Evolutionary conservation across 2,113 vertebrate species (phyloP).

Genomic region (Scomber scombrus): DNA sequence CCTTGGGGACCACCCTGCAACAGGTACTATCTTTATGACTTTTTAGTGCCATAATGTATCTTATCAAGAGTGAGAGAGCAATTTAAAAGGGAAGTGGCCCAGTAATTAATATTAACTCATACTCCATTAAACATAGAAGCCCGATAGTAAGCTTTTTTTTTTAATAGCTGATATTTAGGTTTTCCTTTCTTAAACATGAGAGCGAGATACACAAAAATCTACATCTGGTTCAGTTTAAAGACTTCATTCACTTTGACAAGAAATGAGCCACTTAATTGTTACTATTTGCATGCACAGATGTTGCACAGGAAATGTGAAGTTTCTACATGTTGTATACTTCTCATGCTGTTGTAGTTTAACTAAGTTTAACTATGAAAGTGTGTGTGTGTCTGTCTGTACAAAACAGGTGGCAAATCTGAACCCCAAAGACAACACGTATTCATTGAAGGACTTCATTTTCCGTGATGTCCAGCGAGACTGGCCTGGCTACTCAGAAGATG

Average conservation of each 20-base stretch:
- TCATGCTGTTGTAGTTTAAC: constrained; percentile 2
- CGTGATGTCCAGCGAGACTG: constrained; percentile 93
- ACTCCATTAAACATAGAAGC: not conserved
- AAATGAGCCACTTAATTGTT: constrained; percentile 27
- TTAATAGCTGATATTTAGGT: not conserved
- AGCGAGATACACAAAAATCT: constrained; percentile 20
- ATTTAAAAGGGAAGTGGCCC: not conserved
- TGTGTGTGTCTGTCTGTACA: constrained; percentile 6
- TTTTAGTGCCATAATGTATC: not conserved
- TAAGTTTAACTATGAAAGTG: constrained; percentile 25
- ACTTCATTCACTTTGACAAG: constrained; percentile 40
- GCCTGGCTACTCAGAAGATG: constrained; percentile 92
- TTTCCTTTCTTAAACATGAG: not conserved
- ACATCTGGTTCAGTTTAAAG: constrained; percentile 20
- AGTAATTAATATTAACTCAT: not conserved
- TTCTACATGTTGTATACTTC: constrained; percentile 30
- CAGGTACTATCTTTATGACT: constrained; percentile 69
- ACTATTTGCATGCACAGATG: constrained; percentile 70
- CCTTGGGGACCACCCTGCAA: constrained; percentile 81
- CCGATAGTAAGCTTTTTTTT: not conserved
- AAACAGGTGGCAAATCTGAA: constrained; percentile 92
- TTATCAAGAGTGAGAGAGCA: not conserved
- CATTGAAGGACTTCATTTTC: constrained; percentile 91
- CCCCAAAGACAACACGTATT: constrained; percentile 92
- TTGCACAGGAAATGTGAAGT: constrained; percentile 53